phyloP scores from a whole-genome alignment of 2,113 vertebrate genomes.

The Steatornis caripensis region DNA sequence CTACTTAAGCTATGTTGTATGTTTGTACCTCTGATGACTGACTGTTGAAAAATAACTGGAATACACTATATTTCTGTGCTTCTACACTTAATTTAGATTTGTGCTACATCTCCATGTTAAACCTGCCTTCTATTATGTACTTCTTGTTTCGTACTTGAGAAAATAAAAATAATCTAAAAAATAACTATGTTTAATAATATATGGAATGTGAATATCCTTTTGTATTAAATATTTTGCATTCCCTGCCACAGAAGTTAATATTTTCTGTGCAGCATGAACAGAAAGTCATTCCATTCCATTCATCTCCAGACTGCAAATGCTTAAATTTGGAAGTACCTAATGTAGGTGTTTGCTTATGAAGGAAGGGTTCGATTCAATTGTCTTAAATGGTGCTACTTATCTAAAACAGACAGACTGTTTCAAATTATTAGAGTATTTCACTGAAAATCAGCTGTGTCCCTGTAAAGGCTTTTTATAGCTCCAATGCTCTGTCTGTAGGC shows the following conservation, averaged over 20 bases:
- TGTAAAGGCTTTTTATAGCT: background rate
- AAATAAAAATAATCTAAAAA: background rate
- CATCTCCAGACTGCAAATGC: background rate
- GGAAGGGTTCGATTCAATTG: background rate
- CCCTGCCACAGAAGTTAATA: no score
- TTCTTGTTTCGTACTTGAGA: background rate
- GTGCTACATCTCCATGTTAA: background rate
- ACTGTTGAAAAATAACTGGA: background rate
- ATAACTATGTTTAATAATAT: fast-evolving
- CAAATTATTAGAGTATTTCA: background rate
- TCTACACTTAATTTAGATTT: background rate
- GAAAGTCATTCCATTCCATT: no score
- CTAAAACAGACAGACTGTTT: background rate
- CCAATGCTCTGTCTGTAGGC: background rate
- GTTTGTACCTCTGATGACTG: background rate
- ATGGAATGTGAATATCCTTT: background rate
- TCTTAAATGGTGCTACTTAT: background rate
- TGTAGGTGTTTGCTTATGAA: background rate
- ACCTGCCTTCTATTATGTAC: background rate
- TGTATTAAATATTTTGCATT: background rate
- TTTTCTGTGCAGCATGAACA: no score
- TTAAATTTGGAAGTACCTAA: background rate
- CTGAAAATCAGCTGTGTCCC: background rate
- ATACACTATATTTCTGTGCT: background rate
- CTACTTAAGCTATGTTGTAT: background rate